A percentile compares a stretch with the other conserved stretches of the same genome.
Evolutionary conservation across 2,113 vertebrate species (phyloP).

Genomic region (Phocoena sinus): DNA sequence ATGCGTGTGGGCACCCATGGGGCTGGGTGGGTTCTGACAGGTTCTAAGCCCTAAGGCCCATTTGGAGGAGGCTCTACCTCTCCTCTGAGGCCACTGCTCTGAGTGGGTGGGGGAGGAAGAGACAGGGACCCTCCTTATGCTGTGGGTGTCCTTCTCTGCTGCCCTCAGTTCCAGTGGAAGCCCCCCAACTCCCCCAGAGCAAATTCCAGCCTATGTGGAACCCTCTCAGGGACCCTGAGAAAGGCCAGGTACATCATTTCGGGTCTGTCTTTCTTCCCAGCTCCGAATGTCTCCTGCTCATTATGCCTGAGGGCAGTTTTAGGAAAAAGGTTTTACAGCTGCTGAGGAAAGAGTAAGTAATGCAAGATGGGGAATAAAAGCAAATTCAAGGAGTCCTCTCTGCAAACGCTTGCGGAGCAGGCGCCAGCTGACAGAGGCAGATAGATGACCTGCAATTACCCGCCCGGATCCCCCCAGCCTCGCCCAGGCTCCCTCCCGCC

Average conservation of each 20-base stretch:
- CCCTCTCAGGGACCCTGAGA: neutral
- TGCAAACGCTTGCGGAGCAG: neutral
- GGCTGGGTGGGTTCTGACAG: neutral
- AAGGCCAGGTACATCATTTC: neutral
- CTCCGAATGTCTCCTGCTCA: neutral
- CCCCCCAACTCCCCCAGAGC: neutral
- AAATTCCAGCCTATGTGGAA: neutral
- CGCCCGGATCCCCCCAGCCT: neutral
- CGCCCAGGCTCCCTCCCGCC: slow-evolving; percentile 6
- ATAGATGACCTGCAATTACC: slow-evolving; percentile 69
- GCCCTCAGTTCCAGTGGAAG: neutral
- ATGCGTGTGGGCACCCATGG: rapidly evolving
- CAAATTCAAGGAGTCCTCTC: neutral
- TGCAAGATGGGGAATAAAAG: neutral
- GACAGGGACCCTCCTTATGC: neutral
- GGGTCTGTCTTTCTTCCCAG: neutral
- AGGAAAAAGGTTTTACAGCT: slow-evolving; percentile 30
- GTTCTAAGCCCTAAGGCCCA: neutral
- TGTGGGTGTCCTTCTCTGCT: neutral
- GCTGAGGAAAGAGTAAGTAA: slow-evolving; percentile 45
- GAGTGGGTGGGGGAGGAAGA: neutral
- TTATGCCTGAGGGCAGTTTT: slow-evolving; percentile 21
- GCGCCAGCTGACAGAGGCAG: slow-evolving; percentile 26
- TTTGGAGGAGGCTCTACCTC: neutral
- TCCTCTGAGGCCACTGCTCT: no score